Base-by-base conservation (phyloP, 2,113 vertebrate genomes). In the Willisornis vidua region DNA sequence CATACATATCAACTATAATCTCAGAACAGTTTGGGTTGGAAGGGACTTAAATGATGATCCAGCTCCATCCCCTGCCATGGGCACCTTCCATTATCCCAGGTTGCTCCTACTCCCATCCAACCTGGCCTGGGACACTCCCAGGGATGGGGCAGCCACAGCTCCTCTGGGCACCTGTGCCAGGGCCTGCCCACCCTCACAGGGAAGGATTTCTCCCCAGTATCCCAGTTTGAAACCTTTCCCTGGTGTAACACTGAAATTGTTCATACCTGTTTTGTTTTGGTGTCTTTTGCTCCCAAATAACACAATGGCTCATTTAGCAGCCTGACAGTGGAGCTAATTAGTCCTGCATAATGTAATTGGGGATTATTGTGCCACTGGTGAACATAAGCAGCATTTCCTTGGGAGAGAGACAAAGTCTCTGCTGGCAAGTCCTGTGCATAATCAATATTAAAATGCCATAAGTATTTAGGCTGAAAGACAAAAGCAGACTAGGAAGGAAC, bases 401-500 rank as follows among this genome's bases (percentile, higher is more conserved):
- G 77, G 63, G 67, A 76, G 76, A 85, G 43, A 58, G 37, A 65
- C 6, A 61, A 88, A 93, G 55, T 65, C 73, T 89, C 55, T n/a
- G 58, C 54, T 87, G 28, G 73, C 46, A 92, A 25, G 37, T 94
- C 83, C 81, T 85, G 84, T 61, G 87, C 76, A 71, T 33, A 89
- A 49, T 77, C 92, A 91, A 35, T 88, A 91, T 96, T 93, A 97
- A 98, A 97, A 96, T 85, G 94, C 96, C 74, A 9, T 49, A 95
- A 58, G 89, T 87, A 94, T 93, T 95, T 77, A 96, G 82, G 84
- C 97, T 98, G 97, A 83, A 97, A 97, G 90, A 96, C 49, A 96
- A 45, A 92, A 90, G 49, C 37, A 59, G 45, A 54, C 25, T 67
- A 87, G 10, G 37, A 84, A 77, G 37, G 73, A 19, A 35, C 24